Conservation (phyloP, 2,888 invertebrate species). For the Operophtera brumata region DNA sequence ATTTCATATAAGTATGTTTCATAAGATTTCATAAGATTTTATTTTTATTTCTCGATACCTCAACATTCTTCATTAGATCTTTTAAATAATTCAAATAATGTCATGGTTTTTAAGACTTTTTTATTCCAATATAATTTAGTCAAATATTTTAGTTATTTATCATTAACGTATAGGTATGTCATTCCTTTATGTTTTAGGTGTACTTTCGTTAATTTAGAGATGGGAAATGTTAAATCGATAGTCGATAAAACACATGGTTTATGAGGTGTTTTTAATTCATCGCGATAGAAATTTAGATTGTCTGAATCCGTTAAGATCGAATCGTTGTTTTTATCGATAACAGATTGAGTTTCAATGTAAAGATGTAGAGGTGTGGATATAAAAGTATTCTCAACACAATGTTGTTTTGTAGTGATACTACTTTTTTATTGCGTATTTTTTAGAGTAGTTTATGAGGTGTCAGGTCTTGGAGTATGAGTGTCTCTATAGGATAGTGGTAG, state of each 20-base stretch:
- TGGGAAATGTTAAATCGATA: conserved; percentile 26
- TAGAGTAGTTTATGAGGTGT: conserved; percentile 39
- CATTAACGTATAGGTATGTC: no score
- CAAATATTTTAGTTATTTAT: neutral
- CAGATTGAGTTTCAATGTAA: conserved; percentile 41
- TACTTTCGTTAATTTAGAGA: conserved; percentile 14
- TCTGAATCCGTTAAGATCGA: conserved; percentile 37
- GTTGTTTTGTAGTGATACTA: conserved; percentile 33
- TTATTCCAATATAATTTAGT: neutral
- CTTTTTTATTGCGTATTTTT: conserved; percentile 43
- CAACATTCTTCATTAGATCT: neutral
- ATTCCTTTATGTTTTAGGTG: neutral
- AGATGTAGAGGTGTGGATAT: conserved; percentile 41
- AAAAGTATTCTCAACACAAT: conserved; percentile 42
- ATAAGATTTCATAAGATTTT: no score
- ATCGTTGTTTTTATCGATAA: conserved; percentile 39
- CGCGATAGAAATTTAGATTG: conserved; percentile 44
- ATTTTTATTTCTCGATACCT: neutral
- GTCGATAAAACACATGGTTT: conserved; percentile 32
- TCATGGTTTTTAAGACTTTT: conserved; percentile 4
- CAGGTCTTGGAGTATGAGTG: neutral
- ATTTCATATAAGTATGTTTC: no score
- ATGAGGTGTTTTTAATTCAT: conserved; percentile 41
- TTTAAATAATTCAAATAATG: neutral
- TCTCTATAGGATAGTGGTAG: neutral